Conservation (phyloP, 1,140 invertebrate species). For the Zaprionus kolodkinae region DNA sequence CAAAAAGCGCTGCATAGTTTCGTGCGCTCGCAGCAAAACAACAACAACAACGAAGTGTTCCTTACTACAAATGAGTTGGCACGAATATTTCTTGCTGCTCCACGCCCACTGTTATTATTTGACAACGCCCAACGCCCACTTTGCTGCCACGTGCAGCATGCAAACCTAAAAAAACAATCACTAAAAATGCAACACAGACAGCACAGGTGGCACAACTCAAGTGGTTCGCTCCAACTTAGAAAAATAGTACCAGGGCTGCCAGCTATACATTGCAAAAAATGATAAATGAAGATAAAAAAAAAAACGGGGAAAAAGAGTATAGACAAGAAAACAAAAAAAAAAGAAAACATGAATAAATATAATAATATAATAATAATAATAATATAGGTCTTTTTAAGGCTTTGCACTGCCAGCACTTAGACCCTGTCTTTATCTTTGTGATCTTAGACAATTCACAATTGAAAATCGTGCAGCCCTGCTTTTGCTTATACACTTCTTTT, state of each 20-base stretch:
- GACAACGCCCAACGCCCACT: constrained; percentile 5
- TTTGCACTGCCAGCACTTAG: too few species aligned
- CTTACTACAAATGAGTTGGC: constrained; percentile 9
- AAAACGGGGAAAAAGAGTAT: too few species aligned
- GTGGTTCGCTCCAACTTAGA: not conserved
- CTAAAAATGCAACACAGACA: not conserved
- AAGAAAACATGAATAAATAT: too few species aligned
- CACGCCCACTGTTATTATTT: constrained; percentile 29
- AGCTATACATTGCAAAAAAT: too few species aligned
- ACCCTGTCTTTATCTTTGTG: too few species aligned
- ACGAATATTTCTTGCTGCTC: constrained; percentile 7
- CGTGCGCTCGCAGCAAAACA: not conserved
- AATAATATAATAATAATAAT: too few species aligned
- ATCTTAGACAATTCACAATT: too few species aligned
- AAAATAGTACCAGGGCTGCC: not conserved
- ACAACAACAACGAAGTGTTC: not conserved
- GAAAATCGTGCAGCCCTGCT: too few species aligned
- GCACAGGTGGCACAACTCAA: constrained; percentile 9
- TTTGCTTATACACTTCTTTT: too few species aligned
- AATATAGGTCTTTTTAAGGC: too few species aligned
- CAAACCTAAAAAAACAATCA: constrained; percentile 9
- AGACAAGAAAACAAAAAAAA: too few species aligned
- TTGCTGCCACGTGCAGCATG: constrained; percentile 31
- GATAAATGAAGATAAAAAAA: too few species aligned
- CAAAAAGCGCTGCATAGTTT: constrained; percentile 44